phyloP scores from a whole-genome alignment of 30 jellyfish, hydroid and myxozoan species.

The Aurelia sp. region DNA sequence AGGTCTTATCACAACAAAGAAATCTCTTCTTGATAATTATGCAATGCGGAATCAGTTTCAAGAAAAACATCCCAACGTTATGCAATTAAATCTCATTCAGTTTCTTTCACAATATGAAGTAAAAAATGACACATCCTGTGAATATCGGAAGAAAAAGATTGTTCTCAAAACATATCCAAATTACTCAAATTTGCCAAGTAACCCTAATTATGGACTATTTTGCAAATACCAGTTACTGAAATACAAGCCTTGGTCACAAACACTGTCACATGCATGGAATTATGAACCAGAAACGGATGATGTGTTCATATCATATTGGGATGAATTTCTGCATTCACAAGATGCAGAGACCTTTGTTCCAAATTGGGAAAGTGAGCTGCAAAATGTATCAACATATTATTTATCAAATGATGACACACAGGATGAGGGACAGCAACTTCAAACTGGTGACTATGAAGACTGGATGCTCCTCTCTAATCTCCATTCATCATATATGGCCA shows the following conservation, averaged over 20 bases:
- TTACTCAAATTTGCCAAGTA: too few relatives aligned
- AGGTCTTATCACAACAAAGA: background rate
- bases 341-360: conserved; percentile 19
- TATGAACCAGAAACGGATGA: conserved; percentile 38
- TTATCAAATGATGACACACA: background rate
- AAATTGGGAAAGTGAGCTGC: conserved; percentile 26
- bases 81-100: background rate
- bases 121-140: background rate
- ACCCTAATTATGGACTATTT: background rate
- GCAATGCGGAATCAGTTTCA: conserved; percentile 21
- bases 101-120: background rate
- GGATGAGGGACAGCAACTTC: background rate
- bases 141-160: too few relatives aligned
- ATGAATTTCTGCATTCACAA: conserved; percentile 34
- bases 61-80: background rate
- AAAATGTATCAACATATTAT: conserved; percentile 3
- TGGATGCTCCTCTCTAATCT: background rate
- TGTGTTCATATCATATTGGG: conserved; percentile 37
- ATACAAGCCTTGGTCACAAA: conserved; percentile 62
- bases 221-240: conserved; percentile 62
- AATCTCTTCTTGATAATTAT: conserved; percentile 31
- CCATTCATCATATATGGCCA: background rate
- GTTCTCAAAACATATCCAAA: too few relatives aligned
- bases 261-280: conserved; percentile 57
- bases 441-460: conserved; percentile 1